Conservation (phyloP, 2,113 vertebrate species). For the Trogon melanurus region DNA sequence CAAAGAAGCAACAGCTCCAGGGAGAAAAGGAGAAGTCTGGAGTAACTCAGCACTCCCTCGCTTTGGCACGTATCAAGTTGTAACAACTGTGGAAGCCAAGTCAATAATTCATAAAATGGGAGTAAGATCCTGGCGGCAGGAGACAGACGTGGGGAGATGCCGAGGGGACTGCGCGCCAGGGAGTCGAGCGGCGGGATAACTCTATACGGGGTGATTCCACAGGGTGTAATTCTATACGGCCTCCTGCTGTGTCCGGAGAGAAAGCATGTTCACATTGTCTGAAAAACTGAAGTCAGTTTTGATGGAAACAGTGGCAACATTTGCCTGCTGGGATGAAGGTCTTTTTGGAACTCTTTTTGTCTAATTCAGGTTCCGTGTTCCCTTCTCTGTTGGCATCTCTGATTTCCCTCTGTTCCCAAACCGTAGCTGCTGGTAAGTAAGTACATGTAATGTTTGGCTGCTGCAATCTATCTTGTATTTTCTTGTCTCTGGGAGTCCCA, state of each 20-base stretch:
- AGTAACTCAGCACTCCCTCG: not conserved
- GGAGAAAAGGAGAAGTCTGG: not conserved
- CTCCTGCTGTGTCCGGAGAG: not conserved
- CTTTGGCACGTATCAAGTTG: not conserved
- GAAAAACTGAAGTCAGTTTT: not conserved
- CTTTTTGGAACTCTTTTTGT: not conserved
- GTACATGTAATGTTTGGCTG: not conserved
- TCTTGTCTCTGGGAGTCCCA: not conserved
- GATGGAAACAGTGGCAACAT: not conserved
- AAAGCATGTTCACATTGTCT: not conserved
- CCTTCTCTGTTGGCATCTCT: not conserved
- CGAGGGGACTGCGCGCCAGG: accelerated
- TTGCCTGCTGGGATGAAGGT: not conserved
- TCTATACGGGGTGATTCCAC: not conserved
- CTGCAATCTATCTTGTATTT: not conserved
- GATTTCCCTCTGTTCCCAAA: not conserved
- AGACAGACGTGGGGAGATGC: not conserved
- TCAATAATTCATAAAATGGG: not conserved
- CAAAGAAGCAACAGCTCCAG: not conserved
- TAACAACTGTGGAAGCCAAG: not conserved
- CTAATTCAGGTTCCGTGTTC: not conserved
- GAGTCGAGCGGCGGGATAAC: not conserved
- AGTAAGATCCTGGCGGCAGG: not conserved
- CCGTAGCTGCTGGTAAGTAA: not conserved
- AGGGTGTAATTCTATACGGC: not conserved